Conservation (phyloP, 2,113 vertebrate genomes). For the Sitta europaea region DNA sequence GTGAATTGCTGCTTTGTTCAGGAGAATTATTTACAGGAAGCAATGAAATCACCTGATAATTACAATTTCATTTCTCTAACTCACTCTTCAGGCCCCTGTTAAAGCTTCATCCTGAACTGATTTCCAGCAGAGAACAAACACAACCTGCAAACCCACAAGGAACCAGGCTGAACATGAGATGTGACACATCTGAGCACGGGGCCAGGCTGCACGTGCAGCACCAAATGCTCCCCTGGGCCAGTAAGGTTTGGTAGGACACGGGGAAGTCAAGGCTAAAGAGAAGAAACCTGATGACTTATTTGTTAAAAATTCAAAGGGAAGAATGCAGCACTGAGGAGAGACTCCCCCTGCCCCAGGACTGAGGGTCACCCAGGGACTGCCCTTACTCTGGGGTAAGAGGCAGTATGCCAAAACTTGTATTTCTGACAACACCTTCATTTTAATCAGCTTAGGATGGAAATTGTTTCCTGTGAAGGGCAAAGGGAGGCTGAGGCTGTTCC, state of each 20-base stretch:
- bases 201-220: not conserved
- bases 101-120: fast-evolving
- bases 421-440: not conserved
- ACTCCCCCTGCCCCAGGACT: not conserved
- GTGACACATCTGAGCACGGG: not conserved
- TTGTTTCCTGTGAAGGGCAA: not conserved
- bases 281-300: not conserved
- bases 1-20: not conserved
- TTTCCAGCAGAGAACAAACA: not conserved
- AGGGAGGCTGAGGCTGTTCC: not conserved
- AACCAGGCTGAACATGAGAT: not conserved
- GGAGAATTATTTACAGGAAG: not conserved
- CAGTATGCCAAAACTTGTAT: not conserved
- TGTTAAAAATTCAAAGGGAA: not conserved
- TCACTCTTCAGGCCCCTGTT: not conserved
- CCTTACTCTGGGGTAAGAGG: not conserved
- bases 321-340: not conserved
- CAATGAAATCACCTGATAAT: not conserved
- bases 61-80: not conserved
- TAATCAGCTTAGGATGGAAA: not conserved
- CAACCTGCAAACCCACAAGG: not conserved
- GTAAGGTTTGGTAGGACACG: fast-evolving
- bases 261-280: not conserved
- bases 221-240: not conserved
- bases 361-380: not conserved